phyloP scores from a whole-genome alignment of 1,140 invertebrate species.

The Ganaspis sp. region DNA sequence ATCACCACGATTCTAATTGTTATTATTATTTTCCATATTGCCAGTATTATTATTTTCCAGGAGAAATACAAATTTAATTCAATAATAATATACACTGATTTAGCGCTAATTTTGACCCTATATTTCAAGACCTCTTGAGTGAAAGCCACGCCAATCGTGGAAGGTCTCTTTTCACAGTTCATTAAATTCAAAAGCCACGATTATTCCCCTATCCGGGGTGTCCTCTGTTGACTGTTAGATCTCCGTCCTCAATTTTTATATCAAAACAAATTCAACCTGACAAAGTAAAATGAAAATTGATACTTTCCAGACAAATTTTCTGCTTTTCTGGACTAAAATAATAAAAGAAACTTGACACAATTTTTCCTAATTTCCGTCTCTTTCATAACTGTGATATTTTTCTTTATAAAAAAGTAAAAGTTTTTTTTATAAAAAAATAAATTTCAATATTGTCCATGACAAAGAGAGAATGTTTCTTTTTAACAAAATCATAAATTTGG shows the following conservation, averaged over 20 bases:
- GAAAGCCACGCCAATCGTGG: slow-evolving; percentile 3
- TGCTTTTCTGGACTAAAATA: no score
- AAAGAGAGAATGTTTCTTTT: no score
- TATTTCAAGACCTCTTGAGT: not conserved
- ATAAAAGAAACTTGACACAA: no score
- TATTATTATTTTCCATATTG: no score
- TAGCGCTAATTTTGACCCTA: not conserved
- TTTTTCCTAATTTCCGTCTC: no score
- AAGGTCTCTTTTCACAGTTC: slow-evolving; percentile 5
- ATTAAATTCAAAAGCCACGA: slow-evolving; percentile 6
- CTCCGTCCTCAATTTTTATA: not conserved
- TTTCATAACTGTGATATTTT: no score
- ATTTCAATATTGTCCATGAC: no score
- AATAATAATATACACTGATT: not conserved
- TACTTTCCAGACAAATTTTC: not conserved
- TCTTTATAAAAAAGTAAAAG: no score
- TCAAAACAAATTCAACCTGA: not conserved
- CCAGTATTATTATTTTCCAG: not conserved
- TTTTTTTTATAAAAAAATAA: no score
- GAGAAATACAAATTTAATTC: no score
- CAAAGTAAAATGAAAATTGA: slow-evolving; percentile 2
- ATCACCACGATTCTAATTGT: no score
- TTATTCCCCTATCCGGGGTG: not conserved
- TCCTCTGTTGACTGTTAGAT: not conserved
- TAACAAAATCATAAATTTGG: no score